These are phyloP conservation scores for Parapristionchus giblindavisi DNA, from an alignment of 2,888 invertebrate genomes.

Conservation along the genomic window DNA sequence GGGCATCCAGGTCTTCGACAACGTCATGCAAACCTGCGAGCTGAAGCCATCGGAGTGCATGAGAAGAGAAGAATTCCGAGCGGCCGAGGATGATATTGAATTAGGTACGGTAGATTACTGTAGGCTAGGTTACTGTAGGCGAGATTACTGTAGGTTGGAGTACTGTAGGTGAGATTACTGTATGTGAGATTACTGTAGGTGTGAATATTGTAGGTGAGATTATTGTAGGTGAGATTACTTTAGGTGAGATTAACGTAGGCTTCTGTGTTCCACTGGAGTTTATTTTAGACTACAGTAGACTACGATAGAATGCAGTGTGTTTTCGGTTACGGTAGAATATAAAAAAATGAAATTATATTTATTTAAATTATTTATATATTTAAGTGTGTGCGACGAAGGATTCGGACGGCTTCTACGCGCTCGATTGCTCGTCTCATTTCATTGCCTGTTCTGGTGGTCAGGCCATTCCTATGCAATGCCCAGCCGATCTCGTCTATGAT, in stretches of 20 bases:
- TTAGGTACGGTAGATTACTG: background rate
- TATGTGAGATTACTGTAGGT: background rate
- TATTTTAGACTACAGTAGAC: background rate
- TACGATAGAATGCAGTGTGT: background rate
- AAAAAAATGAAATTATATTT: too few species aligned
- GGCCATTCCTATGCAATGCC: background rate
- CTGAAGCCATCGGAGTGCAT: background rate
- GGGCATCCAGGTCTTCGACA: background rate
- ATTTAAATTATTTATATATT: background rate
- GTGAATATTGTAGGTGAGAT: background rate
- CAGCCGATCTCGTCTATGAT: constrained; percentile 27
- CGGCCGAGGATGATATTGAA: background rate
- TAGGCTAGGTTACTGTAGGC: background rate
- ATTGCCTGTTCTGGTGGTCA: background rate
- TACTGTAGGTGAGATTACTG: background rate
- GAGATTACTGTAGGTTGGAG: background rate
- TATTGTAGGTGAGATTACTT: background rate
- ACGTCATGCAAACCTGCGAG: background rate
- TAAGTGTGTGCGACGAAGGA: background rate
- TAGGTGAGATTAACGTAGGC: background rate
- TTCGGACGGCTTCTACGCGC: constrained; percentile 15
- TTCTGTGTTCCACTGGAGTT: background rate
- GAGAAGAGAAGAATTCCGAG: background rate
- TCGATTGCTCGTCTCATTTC: background rate
- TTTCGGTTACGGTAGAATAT: too few species aligned